Evolutionary conservation across 2,113 vertebrate species (phyloP).

Genomic region (Campylomormyrus tamandua): DNA sequence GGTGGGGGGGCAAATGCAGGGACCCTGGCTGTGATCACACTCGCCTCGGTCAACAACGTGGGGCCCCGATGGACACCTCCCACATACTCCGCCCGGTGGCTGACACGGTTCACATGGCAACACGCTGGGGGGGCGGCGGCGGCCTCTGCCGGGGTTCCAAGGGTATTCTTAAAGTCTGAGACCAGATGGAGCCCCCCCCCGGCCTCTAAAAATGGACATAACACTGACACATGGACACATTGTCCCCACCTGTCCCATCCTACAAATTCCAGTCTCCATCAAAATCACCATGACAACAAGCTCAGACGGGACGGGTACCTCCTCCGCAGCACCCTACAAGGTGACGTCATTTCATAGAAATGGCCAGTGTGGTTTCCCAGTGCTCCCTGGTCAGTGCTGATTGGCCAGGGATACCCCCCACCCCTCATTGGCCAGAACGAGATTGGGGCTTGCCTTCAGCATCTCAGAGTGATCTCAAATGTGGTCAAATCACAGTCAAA

Average conservation of each 20-base stretch:
- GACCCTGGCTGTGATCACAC: neutral
- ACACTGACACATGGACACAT: neutral
- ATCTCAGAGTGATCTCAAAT: neutral
- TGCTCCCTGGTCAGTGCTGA: neutral
- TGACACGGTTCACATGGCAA: neutral
- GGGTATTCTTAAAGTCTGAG: too few relatives aligned
- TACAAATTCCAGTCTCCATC: neutral
- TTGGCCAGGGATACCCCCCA: neutral
- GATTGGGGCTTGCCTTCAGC: neutral
- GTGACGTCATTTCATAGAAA: neutral
- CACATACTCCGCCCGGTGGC: neutral
- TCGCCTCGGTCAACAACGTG: neutral
- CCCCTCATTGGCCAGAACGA: neutral
- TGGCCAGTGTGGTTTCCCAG: neutral
- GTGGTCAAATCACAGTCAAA: neutral
- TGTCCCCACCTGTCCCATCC: neutral
- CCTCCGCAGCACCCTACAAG: neutral
- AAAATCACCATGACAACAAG: neutral
- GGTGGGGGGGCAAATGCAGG: conserved; percentile 33
- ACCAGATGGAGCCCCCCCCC: neutral
- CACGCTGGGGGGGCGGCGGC: neutral
- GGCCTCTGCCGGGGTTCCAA: neutral
- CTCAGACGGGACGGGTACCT: neutral
- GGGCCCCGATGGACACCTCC: neutral
- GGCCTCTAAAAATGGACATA: neutral